Evolutionary conservation across 2,888 invertebrate genomes (phyloP).

Genomic region (Julus scanicus): DNA sequence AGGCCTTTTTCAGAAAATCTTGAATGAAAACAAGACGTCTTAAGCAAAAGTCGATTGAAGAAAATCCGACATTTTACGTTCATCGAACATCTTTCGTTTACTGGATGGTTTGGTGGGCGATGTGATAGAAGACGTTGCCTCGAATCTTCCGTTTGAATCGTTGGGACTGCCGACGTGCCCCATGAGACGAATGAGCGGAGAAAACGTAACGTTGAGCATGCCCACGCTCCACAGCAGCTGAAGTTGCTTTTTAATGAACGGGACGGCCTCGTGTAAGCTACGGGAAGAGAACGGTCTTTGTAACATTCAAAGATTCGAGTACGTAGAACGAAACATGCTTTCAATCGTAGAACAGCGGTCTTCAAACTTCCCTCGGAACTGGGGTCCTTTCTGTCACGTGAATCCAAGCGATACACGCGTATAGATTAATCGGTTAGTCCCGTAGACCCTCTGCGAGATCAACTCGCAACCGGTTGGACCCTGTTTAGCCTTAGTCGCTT

Average conservation of each 20-base stretch:
- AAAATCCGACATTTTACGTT: background rate
- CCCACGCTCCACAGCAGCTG: constrained; percentile 76
- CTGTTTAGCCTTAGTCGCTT: too few species aligned
- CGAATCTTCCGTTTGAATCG: background rate
- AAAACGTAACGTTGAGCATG: constrained; percentile 67
- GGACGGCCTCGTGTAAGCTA: constrained; percentile 78
- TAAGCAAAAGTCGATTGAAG: background rate
- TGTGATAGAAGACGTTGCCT: constrained; percentile 4
- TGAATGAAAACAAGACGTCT: background rate
- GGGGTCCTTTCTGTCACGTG: too few species aligned
- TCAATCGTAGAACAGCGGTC: too few species aligned
- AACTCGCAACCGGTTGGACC: too few species aligned
- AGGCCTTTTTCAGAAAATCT: constrained; percentile 66
- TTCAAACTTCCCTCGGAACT: too few species aligned
- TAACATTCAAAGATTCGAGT: background rate
- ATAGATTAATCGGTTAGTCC: too few species aligned
- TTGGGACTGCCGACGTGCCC: constrained; percentile 20
- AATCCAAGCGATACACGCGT: too few species aligned
- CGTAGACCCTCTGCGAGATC: too few species aligned
- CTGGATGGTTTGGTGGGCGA: constrained; percentile 48
- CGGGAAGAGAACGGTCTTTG: background rate
- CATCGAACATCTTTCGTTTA: background rate
- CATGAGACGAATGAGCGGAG: constrained; percentile 47
- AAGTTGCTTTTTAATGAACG: constrained; percentile 75
- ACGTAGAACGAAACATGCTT: too few species aligned